phyloP scores from a whole-genome alignment of 2,888 invertebrate species.

The Leucophenga montana region DNA sequence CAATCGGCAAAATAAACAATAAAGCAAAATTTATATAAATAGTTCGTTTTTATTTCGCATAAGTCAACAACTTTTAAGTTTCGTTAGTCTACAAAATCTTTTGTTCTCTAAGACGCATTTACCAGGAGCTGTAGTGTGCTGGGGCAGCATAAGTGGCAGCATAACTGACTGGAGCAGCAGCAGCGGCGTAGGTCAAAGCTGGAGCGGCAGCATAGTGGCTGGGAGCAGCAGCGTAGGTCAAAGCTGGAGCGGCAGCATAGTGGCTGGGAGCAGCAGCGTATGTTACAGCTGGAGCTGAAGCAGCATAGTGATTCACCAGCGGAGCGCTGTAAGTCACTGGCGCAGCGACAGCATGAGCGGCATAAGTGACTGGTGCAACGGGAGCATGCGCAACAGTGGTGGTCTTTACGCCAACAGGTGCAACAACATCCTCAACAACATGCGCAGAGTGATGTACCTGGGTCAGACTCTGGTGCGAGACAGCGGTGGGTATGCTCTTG shows the following conservation, averaged over 20 bases:
- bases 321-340: constrained; percentile 57
- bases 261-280: constrained; percentile 39
- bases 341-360: constrained; percentile 39
- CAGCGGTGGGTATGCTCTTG: constrained; percentile 74
- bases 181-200: constrained; percentile 35
- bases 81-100: constrained; percentile 53
- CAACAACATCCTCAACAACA: constrained; percentile 55
- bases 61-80: constrained; percentile 54
- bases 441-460: constrained; percentile 71
- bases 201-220: background rate
- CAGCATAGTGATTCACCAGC: constrained; percentile 26
- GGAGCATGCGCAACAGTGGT: constrained; percentile 45
- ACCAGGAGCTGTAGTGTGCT: constrained; percentile 55
- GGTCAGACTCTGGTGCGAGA: constrained; percentile 75
- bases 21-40: constrained; percentile 9
- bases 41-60: constrained; percentile 35
- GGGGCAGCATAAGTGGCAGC: constrained; percentile 37
- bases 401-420: constrained; percentile 48
- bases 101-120: constrained; percentile 47
- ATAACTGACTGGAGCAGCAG: constrained; percentile 23
- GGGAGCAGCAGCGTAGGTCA: constrained; percentile 33
- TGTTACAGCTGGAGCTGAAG: constrained; percentile 46
- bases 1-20: background rate
- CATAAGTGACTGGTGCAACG: constrained; percentile 31
- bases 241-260: background rate